Conservation (phyloP, 2,888 invertebrate genomes). For the Euphydryas editha region DNA sequence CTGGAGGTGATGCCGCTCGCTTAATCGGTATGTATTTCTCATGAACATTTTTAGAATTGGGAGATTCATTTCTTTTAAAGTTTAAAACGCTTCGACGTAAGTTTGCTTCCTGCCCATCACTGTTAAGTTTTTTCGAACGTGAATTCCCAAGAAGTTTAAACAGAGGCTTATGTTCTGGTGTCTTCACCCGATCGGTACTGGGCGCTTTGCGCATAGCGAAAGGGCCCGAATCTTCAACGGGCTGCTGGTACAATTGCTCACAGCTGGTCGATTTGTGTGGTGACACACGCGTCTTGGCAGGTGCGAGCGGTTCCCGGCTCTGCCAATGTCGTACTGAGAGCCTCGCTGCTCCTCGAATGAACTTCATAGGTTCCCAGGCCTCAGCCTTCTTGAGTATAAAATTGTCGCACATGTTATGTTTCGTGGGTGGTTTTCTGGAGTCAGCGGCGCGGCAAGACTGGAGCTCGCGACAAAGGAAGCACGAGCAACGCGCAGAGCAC, state of each 20-base stretch:
- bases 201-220: slow-evolving; percentile 75
- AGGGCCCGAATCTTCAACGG: slow-evolving; percentile 66
- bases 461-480: slow-evolving; percentile 89
- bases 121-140: slow-evolving; percentile 67
- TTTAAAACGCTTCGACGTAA: slow-evolving; percentile 72
- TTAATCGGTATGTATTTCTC: slow-evolving; percentile 78
- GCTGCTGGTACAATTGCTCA: slow-evolving; percentile 76
- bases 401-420: slow-evolving; percentile 75
- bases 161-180: slow-evolving; percentile 70
- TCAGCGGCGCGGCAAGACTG: slow-evolving; percentile 84
- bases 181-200: slow-evolving; percentile 78
- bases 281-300: slow-evolving; percentile 65
- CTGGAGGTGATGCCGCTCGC: slow-evolving; percentile 63
- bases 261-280: slow-evolving; percentile 79
- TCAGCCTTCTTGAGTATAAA: slow-evolving; percentile 83
- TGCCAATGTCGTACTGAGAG: slow-evolving; percentile 83
- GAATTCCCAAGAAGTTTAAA: slow-evolving; percentile 76
- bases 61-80: slow-evolving; percentile 68
- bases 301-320: slow-evolving; percentile 74
- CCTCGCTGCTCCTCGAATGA: slow-evolving; percentile 75
- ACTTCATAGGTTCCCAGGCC: slow-evolving; percentile 79
- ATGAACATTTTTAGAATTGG: slow-evolving; percentile 67
- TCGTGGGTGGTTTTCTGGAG: slow-evolving; percentile 71
- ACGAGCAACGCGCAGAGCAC: slow-evolving; percentile 89
- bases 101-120: slow-evolving; percentile 68